Conservation (phyloP, 2,888 invertebrate species). For the Drosophila mettleri region DNA sequence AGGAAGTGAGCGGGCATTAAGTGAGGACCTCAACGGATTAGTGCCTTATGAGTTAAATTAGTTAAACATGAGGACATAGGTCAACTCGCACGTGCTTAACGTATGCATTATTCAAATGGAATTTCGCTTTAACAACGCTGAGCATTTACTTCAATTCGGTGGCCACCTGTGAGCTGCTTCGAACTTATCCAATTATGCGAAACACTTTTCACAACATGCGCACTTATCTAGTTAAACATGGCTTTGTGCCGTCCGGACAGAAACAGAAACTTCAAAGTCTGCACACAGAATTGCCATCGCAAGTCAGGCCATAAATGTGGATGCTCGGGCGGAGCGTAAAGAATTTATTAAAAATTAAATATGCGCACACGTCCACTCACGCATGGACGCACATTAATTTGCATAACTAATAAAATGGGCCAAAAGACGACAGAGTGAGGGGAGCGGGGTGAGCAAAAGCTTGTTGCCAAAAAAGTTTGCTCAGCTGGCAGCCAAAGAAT, state of each 20-base stretch:
- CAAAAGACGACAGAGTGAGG: conserved; percentile 3
- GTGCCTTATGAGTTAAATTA: conserved; percentile 8
- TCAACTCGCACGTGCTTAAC: neutral
- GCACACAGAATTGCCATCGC: conserved; percentile 1
- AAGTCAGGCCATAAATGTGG: neutral
- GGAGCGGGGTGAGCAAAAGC: too few species aligned
- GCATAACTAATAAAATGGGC: conserved; percentile 74
- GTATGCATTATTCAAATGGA: neutral
- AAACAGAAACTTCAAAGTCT: neutral
- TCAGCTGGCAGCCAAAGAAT: conserved; percentile 36
- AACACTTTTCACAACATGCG: neutral
- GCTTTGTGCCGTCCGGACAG: neutral
- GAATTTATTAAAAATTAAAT: conserved; percentile 58
- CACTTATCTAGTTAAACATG: conserved; percentile 10
- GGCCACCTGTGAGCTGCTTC: conserved; percentile 5
- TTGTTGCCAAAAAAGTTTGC: conserved; percentile 47
- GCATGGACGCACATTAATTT: conserved; percentile 78
- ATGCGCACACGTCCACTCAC: conserved; percentile 65
- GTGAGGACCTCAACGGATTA: conserved; percentile 34
- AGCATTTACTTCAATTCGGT: neutral
- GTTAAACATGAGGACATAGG: conserved; percentile 1
- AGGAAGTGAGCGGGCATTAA: conserved; percentile 70
- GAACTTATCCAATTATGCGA: conserved; percentile 54
- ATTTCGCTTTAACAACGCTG: neutral
- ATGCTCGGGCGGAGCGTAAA: conserved; percentile 4